Evolutionary conservation across 2,797 vertebrate genomes (phyloP), one percentile per base, ranked within the genome.

Genomic region (Cossypha caffra): DNA sequence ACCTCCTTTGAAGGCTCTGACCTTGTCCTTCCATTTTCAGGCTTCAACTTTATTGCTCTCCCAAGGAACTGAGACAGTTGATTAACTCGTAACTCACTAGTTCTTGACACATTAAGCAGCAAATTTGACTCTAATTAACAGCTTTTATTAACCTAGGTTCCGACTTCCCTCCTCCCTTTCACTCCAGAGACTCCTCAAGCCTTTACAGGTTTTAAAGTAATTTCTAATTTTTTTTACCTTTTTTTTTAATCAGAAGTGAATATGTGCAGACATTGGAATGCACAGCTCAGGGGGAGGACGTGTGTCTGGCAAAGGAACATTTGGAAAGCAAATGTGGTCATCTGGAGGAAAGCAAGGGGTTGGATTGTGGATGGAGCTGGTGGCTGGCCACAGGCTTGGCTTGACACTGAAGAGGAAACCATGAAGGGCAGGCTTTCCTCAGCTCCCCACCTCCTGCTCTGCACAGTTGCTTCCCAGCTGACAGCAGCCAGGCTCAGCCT

Each of bases 11-110:
- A 87, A 88, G 75, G 84, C 76, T 69, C 1, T 91, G 82, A 92
- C 96, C 94, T 96, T 97, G 91, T 95, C 89, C 62, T 82, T 93
- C 86, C 92, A 67, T 76, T 94, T 96, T 95, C 89, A 90, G 83
- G 55, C 83, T 93, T 88, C 73, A 68, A 71, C 61, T 94, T 97
- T 97, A 97, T 96, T 96, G 85, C 92, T 96, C 93, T 97, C 97
- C 62, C 52, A 92, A 91, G 97, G 88, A 96, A 59, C 67, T 93
- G 59, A 7, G 93, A 81, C 86, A 90, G 82, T 91, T 97, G 95
- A 98, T 98, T 98, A 97, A 97, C 94, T 98, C 31, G 3, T 97
- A 96, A 95, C 95, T 97, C 91, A 92, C 95, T 95, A 93, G 82
- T 96, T 97, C 96, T 95, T 97, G 96, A 96, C 95, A 97, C 54